Conservation (phyloP, 2,797 vertebrate genomes). For the Acanthiza pusilla region DNA sequence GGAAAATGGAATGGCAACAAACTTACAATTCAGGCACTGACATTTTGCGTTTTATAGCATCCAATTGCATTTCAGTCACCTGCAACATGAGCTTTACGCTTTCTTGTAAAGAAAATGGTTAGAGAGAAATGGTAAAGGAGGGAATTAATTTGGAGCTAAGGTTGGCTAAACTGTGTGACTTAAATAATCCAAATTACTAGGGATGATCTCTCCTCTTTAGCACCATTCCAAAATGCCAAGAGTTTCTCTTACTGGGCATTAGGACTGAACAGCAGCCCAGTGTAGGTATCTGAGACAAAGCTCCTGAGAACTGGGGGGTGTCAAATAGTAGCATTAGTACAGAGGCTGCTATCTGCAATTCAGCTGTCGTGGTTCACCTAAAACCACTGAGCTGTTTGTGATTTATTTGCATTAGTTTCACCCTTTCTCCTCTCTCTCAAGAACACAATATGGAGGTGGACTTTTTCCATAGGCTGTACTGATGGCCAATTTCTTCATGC, state of each 20-base stretch:
- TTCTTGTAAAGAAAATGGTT: neutral
- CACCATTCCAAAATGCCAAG: neutral
- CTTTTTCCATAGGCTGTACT: neutral
- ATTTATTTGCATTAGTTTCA: neutral
- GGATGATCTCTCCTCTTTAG: neutral
- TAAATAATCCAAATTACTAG: neutral
- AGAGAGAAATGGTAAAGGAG: neutral
- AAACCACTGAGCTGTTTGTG: neutral
- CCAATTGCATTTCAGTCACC: conserved; percentile 9
- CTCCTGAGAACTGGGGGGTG: neutral
- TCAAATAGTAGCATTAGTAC: neutral
- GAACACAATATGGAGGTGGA: neutral
- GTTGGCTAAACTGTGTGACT: neutral
- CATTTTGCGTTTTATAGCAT: conserved; percentile 1
- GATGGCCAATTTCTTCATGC: neutral
- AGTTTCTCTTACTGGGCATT: neutral
- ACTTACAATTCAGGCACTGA: neutral
- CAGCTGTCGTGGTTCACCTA: neutral
- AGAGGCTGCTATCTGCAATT: neutral
- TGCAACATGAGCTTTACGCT: neutral
- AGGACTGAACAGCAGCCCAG: neutral
- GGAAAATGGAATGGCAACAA: conserved; percentile 19
- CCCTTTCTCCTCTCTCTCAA: neutral
- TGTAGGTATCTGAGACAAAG: neutral
- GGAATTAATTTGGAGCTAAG: conserved; percentile 19